These are phyloP conservation scores for Ectemnius lituratus DNA, from an alignment of 2,888 invertebrate genomes.

Conservation along the genomic window DNA sequence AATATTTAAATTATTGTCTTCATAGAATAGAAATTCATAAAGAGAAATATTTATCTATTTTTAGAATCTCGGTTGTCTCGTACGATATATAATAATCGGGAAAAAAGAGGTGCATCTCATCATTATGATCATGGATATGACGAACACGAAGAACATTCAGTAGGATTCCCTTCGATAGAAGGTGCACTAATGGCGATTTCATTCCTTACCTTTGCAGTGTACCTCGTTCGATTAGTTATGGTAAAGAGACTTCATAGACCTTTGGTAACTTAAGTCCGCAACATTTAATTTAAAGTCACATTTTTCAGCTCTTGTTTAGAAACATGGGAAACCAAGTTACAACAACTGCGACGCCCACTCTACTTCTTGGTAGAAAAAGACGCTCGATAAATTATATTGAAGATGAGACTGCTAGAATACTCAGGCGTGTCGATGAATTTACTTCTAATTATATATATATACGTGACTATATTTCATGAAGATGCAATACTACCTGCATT, in stretches of 20 bases:
- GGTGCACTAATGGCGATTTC: conserved; percentile 90
- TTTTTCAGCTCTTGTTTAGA: conserved; percentile 67
- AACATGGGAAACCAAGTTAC: conserved; percentile 55
- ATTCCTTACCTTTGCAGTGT: conserved; percentile 91
- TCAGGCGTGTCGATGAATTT: conserved; percentile 50
- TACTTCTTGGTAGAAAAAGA: conserved; percentile 70
- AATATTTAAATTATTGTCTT: conserved; percentile 17
- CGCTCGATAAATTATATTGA: conserved; percentile 62
- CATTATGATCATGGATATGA: conserved; percentile 65
- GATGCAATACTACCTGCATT: too few relatives aligned
- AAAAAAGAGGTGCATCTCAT: conserved; percentile 49
- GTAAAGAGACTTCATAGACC: conserved; percentile 78
- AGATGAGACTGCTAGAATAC: conserved; percentile 66
- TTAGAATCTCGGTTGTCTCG: conserved; percentile 66
- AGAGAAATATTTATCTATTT: conserved; percentile 4
- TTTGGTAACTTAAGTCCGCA: too few relatives aligned
- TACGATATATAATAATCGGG: conserved; percentile 67
- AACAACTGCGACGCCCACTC: conserved; percentile 48
- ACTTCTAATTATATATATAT: conserved; percentile 27
- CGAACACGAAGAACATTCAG: conserved; percentile 80
- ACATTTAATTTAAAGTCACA: background rate
- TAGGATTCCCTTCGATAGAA: conserved; percentile 89
- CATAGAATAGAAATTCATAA: background rate
- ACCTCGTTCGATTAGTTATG: conserved; percentile 89
- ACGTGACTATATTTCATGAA: conserved; percentile 13